These are phyloP conservation scores for Catalaphyllia jardinei DNA, from an alignment of 64 coral and sea anemone species.

Conservation along the genomic window DNA sequence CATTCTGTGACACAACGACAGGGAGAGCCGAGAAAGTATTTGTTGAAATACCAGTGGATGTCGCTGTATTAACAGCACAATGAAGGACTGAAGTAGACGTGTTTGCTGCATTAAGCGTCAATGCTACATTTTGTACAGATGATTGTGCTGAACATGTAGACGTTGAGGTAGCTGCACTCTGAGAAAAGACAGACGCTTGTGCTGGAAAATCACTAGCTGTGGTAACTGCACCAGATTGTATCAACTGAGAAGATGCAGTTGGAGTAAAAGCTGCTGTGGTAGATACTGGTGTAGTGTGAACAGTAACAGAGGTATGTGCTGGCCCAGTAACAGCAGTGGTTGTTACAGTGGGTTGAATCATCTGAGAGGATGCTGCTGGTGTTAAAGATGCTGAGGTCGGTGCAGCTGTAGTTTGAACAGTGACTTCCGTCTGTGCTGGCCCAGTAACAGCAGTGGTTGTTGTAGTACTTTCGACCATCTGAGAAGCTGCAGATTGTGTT, in stretches of 20 bases:
- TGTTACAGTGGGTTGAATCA: neutral
- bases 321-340: neutral
- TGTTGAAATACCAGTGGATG: neutral
- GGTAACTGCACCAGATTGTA: neutral
- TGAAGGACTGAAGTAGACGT: neutral
- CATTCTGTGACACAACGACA: neutral
- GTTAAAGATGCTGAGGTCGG: neutral
- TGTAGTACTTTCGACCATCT: neutral
- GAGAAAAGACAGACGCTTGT: neutral
- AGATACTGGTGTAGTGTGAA: neutral
- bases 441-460: neutral
- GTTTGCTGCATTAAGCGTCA: neutral
- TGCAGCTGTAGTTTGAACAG: neutral
- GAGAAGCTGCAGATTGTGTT: neutral
- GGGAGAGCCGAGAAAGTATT: neutral
- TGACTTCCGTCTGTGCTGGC: neutral
- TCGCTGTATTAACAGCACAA: neutral
- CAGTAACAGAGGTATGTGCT: neutral
- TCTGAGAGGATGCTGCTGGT: neutral
- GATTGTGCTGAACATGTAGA: neutral
- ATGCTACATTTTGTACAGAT: neutral
- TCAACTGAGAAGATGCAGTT: neutral
- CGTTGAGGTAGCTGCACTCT: neutral
- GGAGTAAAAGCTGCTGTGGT: neutral
- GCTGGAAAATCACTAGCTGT: neutral